Conservation (phyloP, 2,888 invertebrate genomes). For the Scaptomyza flava region DNA sequence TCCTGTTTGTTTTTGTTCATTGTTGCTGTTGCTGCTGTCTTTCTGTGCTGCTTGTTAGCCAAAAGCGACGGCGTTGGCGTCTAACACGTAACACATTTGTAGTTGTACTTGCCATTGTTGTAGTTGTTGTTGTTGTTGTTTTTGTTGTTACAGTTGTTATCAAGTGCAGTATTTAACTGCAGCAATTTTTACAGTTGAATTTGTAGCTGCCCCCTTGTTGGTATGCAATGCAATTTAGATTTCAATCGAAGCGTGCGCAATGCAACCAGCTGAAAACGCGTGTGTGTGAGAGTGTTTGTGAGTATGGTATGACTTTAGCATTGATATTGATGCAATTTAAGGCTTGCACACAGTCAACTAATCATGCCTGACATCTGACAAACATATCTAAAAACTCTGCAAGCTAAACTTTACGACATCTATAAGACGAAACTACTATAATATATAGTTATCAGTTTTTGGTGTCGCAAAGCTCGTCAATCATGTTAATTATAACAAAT, state of each 20-base stretch:
- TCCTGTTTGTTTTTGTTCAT: constrained; percentile 69
- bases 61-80: constrained; percentile 47
- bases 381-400: constrained; percentile 6
- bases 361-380: constrained; percentile 40
- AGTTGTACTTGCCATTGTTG: constrained; percentile 27
- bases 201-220: constrained; percentile 55
- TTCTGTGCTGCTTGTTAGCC: constrained; percentile 66
- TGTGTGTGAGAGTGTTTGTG: constrained; percentile 8
- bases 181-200: constrained; percentile 74
- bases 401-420: not conserved
- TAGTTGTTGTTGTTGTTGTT: constrained; percentile 26
- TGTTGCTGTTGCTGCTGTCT: constrained; percentile 35
- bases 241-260: constrained; percentile 63
- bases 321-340: constrained; percentile 62
- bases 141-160: constrained; percentile 56
- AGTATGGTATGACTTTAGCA: constrained; percentile 26
- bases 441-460: constrained; percentile 37
- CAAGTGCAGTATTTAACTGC: constrained; percentile 73
- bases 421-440: constrained; percentile 19
- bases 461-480: constrained; percentile 64
- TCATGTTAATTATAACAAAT: constrained; percentile 72
- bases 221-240: constrained; percentile 71
- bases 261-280: constrained; percentile 20
- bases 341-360: constrained; percentile 19
- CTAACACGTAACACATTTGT: constrained; percentile 69